phyloP scores from a whole-genome alignment of 1,140 invertebrate genomes.

The Drosophila gunungcola region DNA sequence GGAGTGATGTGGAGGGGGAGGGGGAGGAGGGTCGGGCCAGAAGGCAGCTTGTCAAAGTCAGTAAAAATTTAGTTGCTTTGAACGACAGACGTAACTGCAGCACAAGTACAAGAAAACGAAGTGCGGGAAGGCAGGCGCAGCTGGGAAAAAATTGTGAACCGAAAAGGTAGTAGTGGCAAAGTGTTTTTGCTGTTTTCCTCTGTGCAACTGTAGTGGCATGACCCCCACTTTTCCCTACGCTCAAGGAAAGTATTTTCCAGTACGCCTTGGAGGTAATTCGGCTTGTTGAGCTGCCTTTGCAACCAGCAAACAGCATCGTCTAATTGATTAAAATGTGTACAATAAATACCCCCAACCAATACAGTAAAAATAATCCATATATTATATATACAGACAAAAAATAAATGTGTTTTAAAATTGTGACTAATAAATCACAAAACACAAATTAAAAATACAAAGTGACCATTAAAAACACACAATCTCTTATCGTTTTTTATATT shows the following conservation, averaged over 20 bases:
- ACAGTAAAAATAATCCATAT: neutral
- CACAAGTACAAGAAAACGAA: constrained; percentile 37
- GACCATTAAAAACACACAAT: neutral
- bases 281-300: constrained; percentile 51
- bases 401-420: neutral
- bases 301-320: constrained; percentile 32
- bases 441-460: too few species aligned
- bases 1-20: neutral
- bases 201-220: constrained; percentile 6
- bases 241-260: constrained; percentile 23
- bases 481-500: neutral
- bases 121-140: constrained; percentile 8
- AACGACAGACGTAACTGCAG: constrained; percentile 38
- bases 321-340: constrained; percentile 40
- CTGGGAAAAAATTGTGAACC: constrained; percentile 39
- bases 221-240: neutral
- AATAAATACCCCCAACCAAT: neutral
- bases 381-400: neutral
- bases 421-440: neutral
- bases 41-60: constrained; percentile 69
- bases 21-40: neutral
- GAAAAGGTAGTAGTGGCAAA: constrained; percentile 69
- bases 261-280: constrained; percentile 58
- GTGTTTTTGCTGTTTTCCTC: constrained; percentile 46
- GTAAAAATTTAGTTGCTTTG: constrained; percentile 69